phyloP scores from a whole-genome alignment of 2,113 vertebrate species.

The Ammodytes marinus region DNA sequence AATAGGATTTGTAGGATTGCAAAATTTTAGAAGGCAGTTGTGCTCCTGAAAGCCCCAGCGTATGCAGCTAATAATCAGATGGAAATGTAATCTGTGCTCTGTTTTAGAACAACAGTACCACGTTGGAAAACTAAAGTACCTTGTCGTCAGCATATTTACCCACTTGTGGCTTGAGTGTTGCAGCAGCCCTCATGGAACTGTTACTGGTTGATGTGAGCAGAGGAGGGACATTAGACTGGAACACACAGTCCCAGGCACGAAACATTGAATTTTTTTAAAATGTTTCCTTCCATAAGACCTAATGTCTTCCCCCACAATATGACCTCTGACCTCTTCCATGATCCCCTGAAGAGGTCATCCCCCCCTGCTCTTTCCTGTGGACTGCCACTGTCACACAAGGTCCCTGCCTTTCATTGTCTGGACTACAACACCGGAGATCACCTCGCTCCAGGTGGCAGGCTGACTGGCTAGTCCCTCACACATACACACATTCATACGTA shows the following conservation, averaged over 20 bases:
- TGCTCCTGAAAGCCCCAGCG: background rate
- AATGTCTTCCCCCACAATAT: constrained; percentile 19
- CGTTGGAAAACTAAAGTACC: constrained; percentile 35
- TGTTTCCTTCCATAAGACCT: constrained; percentile 3
- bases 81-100: constrained; percentile 41
- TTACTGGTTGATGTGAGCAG: background rate
- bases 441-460: constrained; percentile 55
- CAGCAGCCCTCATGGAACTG: constrained; percentile 15
- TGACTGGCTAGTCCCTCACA: background rate
- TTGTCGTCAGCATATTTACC: constrained; percentile 44
- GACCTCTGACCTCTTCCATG: constrained; percentile 32
- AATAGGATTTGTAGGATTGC: background rate
- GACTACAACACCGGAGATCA: constrained; percentile 20
- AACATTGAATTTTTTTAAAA: background rate
- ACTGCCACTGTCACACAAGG: constrained; percentile 8
- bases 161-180: constrained; percentile 13
- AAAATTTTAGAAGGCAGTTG: background rate
- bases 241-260: background rate
- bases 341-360: constrained; percentile 28
- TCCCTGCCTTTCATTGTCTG: constrained; percentile 66
- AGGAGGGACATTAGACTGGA: background rate
- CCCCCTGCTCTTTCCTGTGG: constrained; percentile 51
- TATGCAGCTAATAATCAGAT: constrained; percentile 41
- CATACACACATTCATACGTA: background rate
- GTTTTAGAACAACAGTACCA: constrained; percentile 36